Conservation (phyloP, 2,797 vertebrate species). For the Psittacula derbiana region DNA sequence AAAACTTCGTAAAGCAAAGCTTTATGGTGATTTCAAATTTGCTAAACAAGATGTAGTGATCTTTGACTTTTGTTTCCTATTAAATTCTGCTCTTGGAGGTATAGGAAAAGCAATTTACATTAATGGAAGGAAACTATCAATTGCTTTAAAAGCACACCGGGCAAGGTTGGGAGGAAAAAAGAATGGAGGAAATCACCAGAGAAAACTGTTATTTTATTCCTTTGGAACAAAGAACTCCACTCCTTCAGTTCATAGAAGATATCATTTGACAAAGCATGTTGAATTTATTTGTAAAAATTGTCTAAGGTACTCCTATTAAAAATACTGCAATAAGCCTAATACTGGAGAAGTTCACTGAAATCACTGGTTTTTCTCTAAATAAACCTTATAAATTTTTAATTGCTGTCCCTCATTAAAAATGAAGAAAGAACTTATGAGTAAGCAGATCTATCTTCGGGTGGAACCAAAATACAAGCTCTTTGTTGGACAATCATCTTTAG, state of each 20-base stretch:
- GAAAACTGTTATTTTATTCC: not conserved
- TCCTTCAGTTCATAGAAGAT: not conserved
- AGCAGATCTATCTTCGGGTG: not conserved
- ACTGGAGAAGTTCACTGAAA: not conserved
- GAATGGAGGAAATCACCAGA: not conserved
- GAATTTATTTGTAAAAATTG: not conserved
- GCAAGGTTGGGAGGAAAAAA: not conserved
- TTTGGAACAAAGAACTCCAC: not conserved
- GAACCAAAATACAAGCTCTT: not conserved
- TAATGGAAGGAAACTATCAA: not conserved
- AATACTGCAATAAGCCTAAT: not conserved
- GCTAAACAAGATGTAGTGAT: not conserved
- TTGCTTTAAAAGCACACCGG: not conserved
- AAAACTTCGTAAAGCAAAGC: not conserved
- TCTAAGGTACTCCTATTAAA: not conserved
- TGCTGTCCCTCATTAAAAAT: conserved; percentile 7
- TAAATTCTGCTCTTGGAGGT: not conserved
- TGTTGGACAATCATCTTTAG: not conserved
- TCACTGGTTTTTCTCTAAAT: not conserved
- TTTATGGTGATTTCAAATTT: not conserved
- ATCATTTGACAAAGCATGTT: not conserved
- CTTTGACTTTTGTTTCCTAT: not conserved
- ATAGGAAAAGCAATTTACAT: not conserved
- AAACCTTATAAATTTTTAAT: conserved; percentile 18
- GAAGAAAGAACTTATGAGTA: not conserved